Base-by-base conservation (phyloP, 2,797 vertebrate genomes). In the Macropus fuliginosus region DNA sequence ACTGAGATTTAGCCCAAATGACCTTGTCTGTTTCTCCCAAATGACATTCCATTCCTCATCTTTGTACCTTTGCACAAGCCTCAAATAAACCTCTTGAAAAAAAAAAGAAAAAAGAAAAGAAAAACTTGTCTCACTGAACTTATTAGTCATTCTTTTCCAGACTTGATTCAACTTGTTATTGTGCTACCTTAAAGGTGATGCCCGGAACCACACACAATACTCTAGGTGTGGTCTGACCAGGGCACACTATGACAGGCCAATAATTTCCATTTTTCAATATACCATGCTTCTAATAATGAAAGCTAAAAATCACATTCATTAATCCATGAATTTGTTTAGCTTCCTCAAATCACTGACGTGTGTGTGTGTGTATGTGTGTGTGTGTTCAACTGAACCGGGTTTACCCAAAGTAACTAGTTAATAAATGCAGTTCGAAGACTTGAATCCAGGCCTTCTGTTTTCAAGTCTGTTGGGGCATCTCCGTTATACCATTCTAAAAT, bases 391-490 rank as follows among this genome's bases (percentile, higher is more conserved):
- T 74, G 62, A 74, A 74, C 34, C 2, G 0, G 55, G 18, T 56
- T 66, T 95, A 40, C 93, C 52, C 90, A 14, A 91, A 94, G 21
- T 89, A 56, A 81, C 21, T 55, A 27, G 90, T 50, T 62, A 81
- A 21, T 56, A 92, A 91, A 10, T 94, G 93, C 90, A 97, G 94
- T 95, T 34, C 29, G 40, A 95, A 89, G 21, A 9, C 18, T 54
- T 46, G 2, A 91, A 87, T 24, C 40, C 14, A 92, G 31, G 14
- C 55, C 40, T 93, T 81, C 74, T 54, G 56, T 12, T 91, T 92
- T 50, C 56, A 56, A 34, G 27, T 4, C 16, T 95, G 81, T 89
- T 81, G 54, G 5, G 18, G 18, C 10, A 18, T 18, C 24, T 81
- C n/a, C 66, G 46, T 81, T 81, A 18, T 21, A 18, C 66, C n/a